phyloP scores from a whole-genome alignment of 64 coral and sea anemone genomes.

The Porites lutea region DNA sequence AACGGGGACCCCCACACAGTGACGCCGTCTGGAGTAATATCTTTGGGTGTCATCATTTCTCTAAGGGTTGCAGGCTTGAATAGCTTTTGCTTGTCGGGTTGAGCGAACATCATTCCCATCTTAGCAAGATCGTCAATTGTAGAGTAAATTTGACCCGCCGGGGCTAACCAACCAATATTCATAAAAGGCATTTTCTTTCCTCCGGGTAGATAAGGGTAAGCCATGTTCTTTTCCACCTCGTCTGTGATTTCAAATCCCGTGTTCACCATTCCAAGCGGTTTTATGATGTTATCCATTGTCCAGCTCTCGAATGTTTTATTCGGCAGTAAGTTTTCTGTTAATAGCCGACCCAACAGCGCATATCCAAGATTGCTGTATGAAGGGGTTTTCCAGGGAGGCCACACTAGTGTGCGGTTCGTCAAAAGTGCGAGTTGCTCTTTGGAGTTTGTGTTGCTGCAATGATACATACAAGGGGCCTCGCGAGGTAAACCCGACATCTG shows the following conservation, averaged over 20 bases:
- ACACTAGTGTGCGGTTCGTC: conserved; percentile 4
- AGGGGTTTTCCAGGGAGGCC: conserved; percentile 6
- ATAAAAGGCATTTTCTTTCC: conserved; percentile 31
- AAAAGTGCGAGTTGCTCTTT: conserved; percentile 28
- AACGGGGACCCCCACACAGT: conserved; percentile 57
- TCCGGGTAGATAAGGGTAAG: conserved; percentile 37
- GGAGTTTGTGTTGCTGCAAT: conserved; percentile 21
- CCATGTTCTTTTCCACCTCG: conserved; percentile 37
- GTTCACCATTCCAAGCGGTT: conserved; percentile 66
- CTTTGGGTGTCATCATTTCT: conserved; percentile 31
- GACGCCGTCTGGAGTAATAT: conserved; percentile 38
- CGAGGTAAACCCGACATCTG: conserved; percentile 69
- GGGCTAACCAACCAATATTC: conserved; percentile 64
- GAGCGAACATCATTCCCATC: conserved; percentile 49
- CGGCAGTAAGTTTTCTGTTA: conserved; percentile 64
- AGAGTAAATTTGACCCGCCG: conserved; percentile 74
- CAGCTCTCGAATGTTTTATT: conserved; percentile 77
- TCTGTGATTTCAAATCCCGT: conserved; percentile 69
- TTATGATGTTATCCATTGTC: conserved; percentile 18
- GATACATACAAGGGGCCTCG: conserved; percentile 56
- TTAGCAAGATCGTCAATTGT: conserved; percentile 55
- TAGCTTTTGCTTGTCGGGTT: conserved; percentile 12
- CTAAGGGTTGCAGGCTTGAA: conserved; percentile 48
- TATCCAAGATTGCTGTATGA: conserved; percentile 64
- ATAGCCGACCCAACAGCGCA: conserved; percentile 28